phyloP scores from a whole-genome alignment of 2,888 invertebrate genomes.

The Ichneumoninae sp. region DNA sequence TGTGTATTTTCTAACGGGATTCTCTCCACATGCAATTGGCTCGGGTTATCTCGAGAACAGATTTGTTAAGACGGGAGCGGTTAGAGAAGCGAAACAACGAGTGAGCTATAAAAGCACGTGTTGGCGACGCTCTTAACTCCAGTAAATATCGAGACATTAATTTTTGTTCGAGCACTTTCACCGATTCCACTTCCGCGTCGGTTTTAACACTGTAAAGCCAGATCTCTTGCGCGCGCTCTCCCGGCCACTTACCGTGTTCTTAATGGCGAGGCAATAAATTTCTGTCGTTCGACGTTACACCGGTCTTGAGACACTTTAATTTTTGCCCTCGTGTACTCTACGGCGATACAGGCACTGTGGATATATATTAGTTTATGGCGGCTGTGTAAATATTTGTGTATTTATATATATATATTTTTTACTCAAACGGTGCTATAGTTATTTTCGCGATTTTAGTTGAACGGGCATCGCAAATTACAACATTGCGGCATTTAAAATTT shows the following conservation, averaged over 20 bases:
- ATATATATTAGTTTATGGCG: slow-evolving; percentile 18
- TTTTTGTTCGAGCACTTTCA: slow-evolving; percentile 65
- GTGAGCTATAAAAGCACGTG: slow-evolving; percentile 33
- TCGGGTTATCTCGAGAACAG: slow-evolving; percentile 2
- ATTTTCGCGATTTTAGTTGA: background rate
- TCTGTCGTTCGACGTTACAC: slow-evolving; percentile 59
- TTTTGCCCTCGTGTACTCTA: slow-evolving; percentile 44
- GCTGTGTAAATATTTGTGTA: slow-evolving; percentile 21
- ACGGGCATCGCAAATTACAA: slow-evolving; percentile 4
- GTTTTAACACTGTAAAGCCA: slow-evolving; percentile 23
- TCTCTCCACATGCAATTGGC: slow-evolving; percentile 19
- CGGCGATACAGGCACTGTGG: slow-evolving; percentile 2
- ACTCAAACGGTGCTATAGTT: background rate
- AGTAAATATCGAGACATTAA: slow-evolving; percentile 66
- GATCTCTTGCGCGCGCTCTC: slow-evolving; percentile 30
- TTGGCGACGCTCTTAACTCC: slow-evolving; percentile 59
- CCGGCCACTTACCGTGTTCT: slow-evolving; percentile 61
- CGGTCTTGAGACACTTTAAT: slow-evolving; percentile 58
- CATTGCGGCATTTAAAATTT: background rate
- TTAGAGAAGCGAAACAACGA: background rate
- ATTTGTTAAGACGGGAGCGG: slow-evolving; percentile 20
- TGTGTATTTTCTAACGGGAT: slow-evolving; percentile 40
- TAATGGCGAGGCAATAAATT: slow-evolving; percentile 64
- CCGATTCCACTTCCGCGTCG: slow-evolving; percentile 63
- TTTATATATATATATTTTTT: background rate